phyloP scores from a whole-genome alignment of 2,113 vertebrate genomes.

The Eublepharis macularius region DNA sequence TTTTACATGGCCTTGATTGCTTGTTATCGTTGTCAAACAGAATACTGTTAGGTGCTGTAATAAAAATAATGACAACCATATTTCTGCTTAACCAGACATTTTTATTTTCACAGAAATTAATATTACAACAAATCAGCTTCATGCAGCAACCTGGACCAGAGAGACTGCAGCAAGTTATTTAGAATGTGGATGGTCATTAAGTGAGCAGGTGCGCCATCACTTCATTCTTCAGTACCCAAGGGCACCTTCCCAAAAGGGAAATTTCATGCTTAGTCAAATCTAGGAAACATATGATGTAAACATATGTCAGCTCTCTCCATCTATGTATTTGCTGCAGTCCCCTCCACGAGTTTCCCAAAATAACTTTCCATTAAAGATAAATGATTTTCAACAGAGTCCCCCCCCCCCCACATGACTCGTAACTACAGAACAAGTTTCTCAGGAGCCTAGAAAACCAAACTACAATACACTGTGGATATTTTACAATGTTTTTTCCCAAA shows the following conservation, averaged over 20 bases:
- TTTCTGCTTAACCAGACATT: background rate
- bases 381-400: slow-evolving; percentile 6
- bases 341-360: slow-evolving; percentile 29
- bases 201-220: slow-evolving; percentile 32
- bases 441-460: background rate
- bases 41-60: background rate
- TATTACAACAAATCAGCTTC: no score
- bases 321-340: slow-evolving; percentile 30
- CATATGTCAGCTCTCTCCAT: slow-evolving; percentile 57
- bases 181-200: background rate
- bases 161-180: slow-evolving; percentile 17
- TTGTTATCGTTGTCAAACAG: background rate
- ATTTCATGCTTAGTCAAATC: slow-evolving; percentile 70
- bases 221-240: slow-evolving; percentile 40
- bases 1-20: background rate
- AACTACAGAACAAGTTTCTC: background rate
- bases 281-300: slow-evolving; percentile 64
- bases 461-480: background rate
- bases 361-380: slow-evolving; percentile 32
- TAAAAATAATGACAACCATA: background rate
- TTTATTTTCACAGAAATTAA: background rate
- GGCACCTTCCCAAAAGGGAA: slow-evolving; percentile 63
- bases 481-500: background rate
- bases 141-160: background rate
- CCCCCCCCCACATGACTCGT: background rate